Base-by-base conservation (phyloP, 2,888 invertebrate genomes). In the Coecobrya sp. region DNA sequence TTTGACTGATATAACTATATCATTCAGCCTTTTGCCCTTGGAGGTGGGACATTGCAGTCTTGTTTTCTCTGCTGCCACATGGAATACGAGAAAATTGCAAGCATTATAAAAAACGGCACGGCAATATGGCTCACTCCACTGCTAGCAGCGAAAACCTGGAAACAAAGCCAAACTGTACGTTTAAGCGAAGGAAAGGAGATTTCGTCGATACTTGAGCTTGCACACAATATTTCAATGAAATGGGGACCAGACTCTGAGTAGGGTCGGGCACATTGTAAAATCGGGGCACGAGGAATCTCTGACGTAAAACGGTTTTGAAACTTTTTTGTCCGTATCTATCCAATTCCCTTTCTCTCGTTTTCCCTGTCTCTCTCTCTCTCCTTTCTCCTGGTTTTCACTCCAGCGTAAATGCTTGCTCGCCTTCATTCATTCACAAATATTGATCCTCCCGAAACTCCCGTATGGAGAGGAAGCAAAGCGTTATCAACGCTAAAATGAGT, bases 401-500 rank as follows among this genome's bases (percentile, higher is more conserved):
- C 52, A 91, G 86, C 91, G 86, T 91, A 91, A 76, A 86, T 86
- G 82, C 76, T 16, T 73, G 86, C 68, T 85, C 85, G 76, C 88
- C 84, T 76, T 92, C 85, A 85, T 92, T 92, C 89, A 92, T 92
- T 92, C 92, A 92, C 86, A 92, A 89, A 89, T 92, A 92, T 92
- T 89, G 92, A 92, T 92, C 89, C 86, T 52, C 25, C 1, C 11
- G 13, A 22, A 76, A 42, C 25, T 45, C 36, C 86, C 62, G 86
- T 65, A 86, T 68, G 59, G 85, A 70, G 42, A 73, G 30, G 25
- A 82, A 87, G 65, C 7, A 68, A 68, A 68, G 30, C 16, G 30
- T 30, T 49, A 89, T 62, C 8, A 86, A 86, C 27, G 76, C n/a
- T 79, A 52, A 52, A 49, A 49, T 49, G 13, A 13, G 16, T 16